These are phyloP conservation scores for Chelonia mydas DNA, from an alignment of 2,797 vertebrate genomes.

Conservation along the genomic window DNA sequence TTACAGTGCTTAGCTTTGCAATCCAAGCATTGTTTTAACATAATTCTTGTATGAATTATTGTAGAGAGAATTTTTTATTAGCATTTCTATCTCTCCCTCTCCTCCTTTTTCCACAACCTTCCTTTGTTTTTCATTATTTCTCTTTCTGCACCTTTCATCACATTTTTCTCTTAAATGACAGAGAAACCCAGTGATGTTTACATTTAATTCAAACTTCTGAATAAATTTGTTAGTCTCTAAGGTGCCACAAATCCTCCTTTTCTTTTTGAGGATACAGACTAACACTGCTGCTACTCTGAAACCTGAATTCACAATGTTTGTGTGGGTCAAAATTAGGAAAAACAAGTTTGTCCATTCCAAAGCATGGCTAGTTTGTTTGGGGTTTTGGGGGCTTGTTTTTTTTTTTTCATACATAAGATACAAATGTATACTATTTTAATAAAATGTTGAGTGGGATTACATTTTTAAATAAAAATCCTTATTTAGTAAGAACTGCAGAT, in stretches of 20 bases:
- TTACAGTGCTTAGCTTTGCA: not conserved
- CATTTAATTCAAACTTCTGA: not conserved
- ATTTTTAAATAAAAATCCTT: not conserved
- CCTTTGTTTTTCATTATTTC: not conserved
- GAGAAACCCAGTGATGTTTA: not conserved
- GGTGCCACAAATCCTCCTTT: too few relatives aligned
- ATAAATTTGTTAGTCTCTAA: too few relatives aligned
- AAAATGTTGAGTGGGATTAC: not conserved
- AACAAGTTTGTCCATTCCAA: not conserved
- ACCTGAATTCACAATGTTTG: not conserved
- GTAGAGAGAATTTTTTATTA: not conserved
- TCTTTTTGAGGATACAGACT: too few relatives aligned
- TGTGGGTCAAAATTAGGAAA: not conserved
- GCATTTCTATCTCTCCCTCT: not conserved
- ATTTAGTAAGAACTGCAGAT: not conserved
- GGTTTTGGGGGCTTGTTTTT: too few relatives aligned
- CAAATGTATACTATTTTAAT: not conserved
- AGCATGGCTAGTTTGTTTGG: not conserved
- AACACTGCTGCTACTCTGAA: too few relatives aligned
- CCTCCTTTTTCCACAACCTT: not conserved
- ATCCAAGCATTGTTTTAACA: not conserved
- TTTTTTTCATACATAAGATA: not conserved
- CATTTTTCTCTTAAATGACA: not conserved
- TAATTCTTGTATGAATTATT: not conserved
- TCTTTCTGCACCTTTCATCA: not conserved